Base-by-base conservation (phyloP, 2,888 invertebrate species). In the Ophion costatus region DNA sequence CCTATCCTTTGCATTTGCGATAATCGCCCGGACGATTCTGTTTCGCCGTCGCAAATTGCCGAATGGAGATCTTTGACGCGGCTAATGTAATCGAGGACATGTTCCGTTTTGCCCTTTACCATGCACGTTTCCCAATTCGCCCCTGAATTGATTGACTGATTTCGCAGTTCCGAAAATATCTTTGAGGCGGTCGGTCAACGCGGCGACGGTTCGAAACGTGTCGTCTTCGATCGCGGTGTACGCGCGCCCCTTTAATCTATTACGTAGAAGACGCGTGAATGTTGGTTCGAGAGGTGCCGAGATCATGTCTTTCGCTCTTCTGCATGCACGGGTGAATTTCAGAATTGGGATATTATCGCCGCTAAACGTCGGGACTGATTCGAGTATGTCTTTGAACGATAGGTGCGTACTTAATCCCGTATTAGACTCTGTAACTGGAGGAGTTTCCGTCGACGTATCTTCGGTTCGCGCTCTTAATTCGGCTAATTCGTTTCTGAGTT, bases 251-350 rank as follows among this genome's bases (percentile, higher is more conserved):
- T 59, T 61, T 0, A 82, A 33, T 45, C 61, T 71, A 22, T 82
- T 82, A 2, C 69, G 56, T 0, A 85, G 22, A 0, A 80, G 56
- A 1, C 59, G 70, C 0, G 57, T 64, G 0, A 82, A 33, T 0
- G 73, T 45, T 6, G 42, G 11, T 61, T 85, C 82, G 51, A 29
- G 29, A 29, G 29, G 29, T 29, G 29, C 3, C 4, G 4, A 29
- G 29, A 29, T 29, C 29, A 29, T 29, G 29, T 29, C 29, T 29
- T 29, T 29, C 29, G 29, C 4, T 29, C 29, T 29, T 29, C 4
- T 67, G 11, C 85, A 83, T 0, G 80, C 77, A 2, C 82, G 61
- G 4, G 22, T n/a, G 9, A 83, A 85, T 64, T 77, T 66, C 3
- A 69, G 22, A 1, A 83, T 57, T 0, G 82, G 29, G 1, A 78